Evolutionary conservation across 2,888 invertebrate species (phyloP).

Genomic region (Yponomeuta cagnagella): DNA sequence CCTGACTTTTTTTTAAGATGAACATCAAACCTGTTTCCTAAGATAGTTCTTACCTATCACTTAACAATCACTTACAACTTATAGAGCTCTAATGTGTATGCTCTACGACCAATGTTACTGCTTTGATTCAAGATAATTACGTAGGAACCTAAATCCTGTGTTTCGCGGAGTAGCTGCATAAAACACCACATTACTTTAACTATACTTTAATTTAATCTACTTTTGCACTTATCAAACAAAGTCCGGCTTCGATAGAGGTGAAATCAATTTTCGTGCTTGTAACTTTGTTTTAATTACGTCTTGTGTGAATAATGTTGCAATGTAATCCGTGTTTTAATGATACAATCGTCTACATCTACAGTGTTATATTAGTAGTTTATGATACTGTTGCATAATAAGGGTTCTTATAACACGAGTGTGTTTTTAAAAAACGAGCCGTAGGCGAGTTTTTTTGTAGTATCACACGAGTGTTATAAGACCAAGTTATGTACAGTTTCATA

Average conservation of each 20-base stretch:
- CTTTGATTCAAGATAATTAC: background rate
- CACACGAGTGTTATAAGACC: no score
- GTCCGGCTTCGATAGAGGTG: slow-evolving; percentile 2
- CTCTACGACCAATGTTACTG: background rate
- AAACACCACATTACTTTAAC: background rate
- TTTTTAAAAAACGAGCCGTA: no score
- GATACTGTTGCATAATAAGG: no score
- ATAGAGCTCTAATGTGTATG: background rate
- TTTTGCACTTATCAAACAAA: slow-evolving; percentile 1
- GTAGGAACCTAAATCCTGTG: background rate
- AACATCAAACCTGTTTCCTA: background rate
- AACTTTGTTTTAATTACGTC: background rate
- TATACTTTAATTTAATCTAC: background rate
- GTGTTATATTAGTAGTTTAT: background rate
- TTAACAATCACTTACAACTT: background rate
- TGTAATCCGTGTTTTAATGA: background rate
- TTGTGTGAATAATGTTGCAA: background rate
- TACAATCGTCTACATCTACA: background rate
- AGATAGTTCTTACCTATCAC: no score
- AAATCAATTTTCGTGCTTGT: background rate
- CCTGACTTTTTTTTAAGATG: no score
- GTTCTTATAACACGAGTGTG: no score
- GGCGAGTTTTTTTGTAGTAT: no score
- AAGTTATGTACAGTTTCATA: no score
- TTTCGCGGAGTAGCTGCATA: background rate